Conservation (phyloP, 2,797 vertebrate species). For the Ptychobarbus kaznakovi region DNA sequence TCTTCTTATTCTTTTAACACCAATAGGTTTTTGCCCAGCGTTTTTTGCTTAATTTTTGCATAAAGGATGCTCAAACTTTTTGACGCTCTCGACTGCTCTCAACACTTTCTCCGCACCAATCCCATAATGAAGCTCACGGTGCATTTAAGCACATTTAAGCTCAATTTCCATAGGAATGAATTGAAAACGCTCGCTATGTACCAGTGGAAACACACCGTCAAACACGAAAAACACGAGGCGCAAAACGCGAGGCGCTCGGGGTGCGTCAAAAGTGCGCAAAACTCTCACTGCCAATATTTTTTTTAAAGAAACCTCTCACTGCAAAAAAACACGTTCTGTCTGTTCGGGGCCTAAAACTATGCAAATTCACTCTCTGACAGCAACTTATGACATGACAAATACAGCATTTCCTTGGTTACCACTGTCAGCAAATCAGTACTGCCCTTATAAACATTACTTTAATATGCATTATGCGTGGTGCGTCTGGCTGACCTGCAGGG, state of each 20-base stretch:
- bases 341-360: background rate
- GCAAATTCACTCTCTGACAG: background rate
- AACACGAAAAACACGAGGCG: background rate
- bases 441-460: background rate
- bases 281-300: background rate
- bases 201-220: no score
- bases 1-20: background rate
- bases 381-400: background rate
- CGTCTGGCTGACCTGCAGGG: slow-evolving; percentile 92
- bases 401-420: background rate
- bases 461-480: background rate
- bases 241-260: background rate
- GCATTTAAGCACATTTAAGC: background rate
- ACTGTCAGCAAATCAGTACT: background rate
- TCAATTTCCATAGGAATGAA: background rate
- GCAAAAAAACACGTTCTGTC: background rate
- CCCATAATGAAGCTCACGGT: no score
- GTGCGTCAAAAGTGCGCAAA: background rate
- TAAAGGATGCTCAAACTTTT: background rate
- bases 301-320: background rate
- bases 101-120: background rate
- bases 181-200: background rate
- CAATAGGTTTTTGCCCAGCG: background rate
- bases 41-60: background rate
- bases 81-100: background rate